Evolutionary conservation across 2,113 vertebrate genomes (phyloP), one percentile per base, ranked within the genome.

Genomic region (Nothobranchius kuhntae): DNA sequence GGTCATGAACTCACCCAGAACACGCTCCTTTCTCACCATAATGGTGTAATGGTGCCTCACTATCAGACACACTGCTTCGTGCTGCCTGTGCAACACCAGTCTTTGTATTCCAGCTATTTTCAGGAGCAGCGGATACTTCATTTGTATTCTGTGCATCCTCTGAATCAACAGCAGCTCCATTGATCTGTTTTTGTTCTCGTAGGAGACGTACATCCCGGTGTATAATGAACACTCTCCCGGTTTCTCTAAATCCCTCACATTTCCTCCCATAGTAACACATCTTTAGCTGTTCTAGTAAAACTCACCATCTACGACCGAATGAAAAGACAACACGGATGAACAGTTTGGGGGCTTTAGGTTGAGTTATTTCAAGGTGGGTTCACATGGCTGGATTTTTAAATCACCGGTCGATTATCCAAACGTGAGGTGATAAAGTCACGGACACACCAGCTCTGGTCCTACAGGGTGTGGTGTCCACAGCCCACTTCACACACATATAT

Each of bases 1-100:
- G 53, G 44, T 15, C 61, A 64, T 13, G 52, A 24, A n/a, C 56
- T 61, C 63, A 66, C 61, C 8, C 6, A 17, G 47, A 26, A 47
- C 17, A n/a, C 2, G 0, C 4, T 35, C 4, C 51, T 35, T 38
- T 46, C 11, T 12, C 30, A 30, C 30, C 30, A 30, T 30, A 30
- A 30, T 30, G 30, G 47, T 9, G 36, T 63, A 51, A 64, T 51
- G 61, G 13, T 42, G 52, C 50, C n/a, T 15, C 44, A 55, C 17
- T 13, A 13, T 36, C 26, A 13, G 35, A 54, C 15, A 17, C 30
- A 3, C 30, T 30, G 1, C 42, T 15, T 15, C 53, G 24, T 56
- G 26, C 24, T 6, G 26, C 52, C 7, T 11, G 1, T 0, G 52
- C 6, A 13, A 35, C 26, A 38, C 3, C 38, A 40, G 38, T 14